Percentiles rank a stretch among this genome's conserved stretches.
These are phyloP conservation scores for Standfussiana lucernea DNA, from an alignment of 2,888 invertebrate genomes.

Conservation along the genomic window DNA sequence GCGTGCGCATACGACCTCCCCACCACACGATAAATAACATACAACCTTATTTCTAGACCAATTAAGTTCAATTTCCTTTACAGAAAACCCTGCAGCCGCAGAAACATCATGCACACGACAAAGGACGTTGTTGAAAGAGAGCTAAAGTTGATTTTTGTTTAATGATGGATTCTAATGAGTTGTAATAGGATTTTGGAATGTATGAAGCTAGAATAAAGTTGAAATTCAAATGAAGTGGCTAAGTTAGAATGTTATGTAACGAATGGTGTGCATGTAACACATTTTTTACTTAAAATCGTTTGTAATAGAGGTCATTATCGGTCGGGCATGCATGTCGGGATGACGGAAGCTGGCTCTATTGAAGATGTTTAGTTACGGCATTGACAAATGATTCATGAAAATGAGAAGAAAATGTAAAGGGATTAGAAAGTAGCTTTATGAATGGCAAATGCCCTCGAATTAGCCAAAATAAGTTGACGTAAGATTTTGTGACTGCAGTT, in stretches of 20 bases:
- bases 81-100: constrained; percentile 10
- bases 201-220: constrained; percentile 45
- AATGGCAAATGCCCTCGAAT: not conserved
- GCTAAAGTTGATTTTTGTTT: constrained; percentile 36
- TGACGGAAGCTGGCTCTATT: constrained; percentile 51
- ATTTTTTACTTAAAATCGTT: constrained; percentile 70
- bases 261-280: constrained; percentile 58
- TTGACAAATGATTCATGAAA: constrained; percentile 43
- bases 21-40: constrained; percentile 26
- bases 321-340: constrained; percentile 59
- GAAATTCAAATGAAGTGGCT: constrained; percentile 41
- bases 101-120: constrained; percentile 12
- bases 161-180: not conserved
- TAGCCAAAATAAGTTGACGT: not conserved
- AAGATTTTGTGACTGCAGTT: not conserved
- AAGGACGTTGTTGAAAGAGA: not conserved
- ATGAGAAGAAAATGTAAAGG: constrained; percentile 33
- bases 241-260: constrained; percentile 64
- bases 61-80: constrained; percentile 53
- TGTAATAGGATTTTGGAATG: constrained; percentile 39
- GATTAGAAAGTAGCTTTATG: constrained; percentile 32
- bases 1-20: constrained; percentile 75
- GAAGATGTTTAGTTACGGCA: constrained; percentile 37
- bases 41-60: constrained; percentile 47
- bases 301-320: constrained; percentile 72